Evolutionary conservation across 2,113 vertebrate genomes (phyloP), one percentile per base, ranked within the genome.

Genomic region (Ageneiosus marmoratus): DNA sequence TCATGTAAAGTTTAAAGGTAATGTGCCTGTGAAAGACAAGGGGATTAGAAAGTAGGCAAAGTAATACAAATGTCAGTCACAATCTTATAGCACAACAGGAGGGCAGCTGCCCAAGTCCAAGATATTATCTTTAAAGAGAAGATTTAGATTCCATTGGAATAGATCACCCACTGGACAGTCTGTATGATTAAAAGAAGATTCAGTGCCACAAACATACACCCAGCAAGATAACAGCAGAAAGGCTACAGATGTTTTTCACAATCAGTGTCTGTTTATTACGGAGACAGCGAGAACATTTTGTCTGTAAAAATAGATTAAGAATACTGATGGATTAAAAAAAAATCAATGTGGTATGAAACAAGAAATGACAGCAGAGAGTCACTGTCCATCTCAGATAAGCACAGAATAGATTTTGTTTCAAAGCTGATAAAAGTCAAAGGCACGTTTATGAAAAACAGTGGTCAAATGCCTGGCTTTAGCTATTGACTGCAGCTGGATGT

Each of bases 251-350:
- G 34, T 78, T 80, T 80, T 77, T 60, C 79, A 37, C 79, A 85
- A 85, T 77, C 79, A 79, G 4, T 65, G 69, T 24, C 13, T 80
- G 81, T 80, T 86, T 80, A 83, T 86, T 77, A 75, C 46, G 32
- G 12, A 79, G 72, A 50, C 67, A 53, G 34, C 20, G 58, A 69
- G 48, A 32, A 13, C 41, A 74, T 75, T 37, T 34, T 37, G 58
- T 79, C 85, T 41, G 85, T 69, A 51, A 75, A 82, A 78, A 22
- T 13, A 86, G 58, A 83, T 79, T 65, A 76, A 74, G 44, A 67
- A 69, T 34, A 83, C n/a, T 67, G 37, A 76, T n/a, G 60, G 67
- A 51, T 74, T 8, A 29, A 9, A 74, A 58, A 58, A 84, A 70
- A 62, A 12, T 67, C 24, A 70, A 7, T 37, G 51, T 65, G n/a